Evolutionary conservation across 1,140 invertebrate genomes (phyloP).

Genomic region (Formica exsecta): DNA sequence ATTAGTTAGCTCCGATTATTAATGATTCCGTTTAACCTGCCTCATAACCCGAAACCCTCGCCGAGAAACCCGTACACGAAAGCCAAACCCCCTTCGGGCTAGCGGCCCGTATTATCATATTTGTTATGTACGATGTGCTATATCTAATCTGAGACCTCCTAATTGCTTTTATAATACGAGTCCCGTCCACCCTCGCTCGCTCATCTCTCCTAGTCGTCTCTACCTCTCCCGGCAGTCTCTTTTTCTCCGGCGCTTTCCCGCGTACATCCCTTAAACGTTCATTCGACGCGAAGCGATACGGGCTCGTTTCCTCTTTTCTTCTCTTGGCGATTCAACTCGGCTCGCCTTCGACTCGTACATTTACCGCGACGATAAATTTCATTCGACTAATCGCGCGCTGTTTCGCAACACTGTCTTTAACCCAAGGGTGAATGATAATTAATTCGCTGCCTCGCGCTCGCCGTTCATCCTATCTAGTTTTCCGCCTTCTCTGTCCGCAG

Average conservation of each 20-base stretch:
- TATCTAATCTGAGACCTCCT: conserved; percentile 85
- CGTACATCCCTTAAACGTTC: conserved; percentile 73
- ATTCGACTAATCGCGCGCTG: conserved; percentile 64
- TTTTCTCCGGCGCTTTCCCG: conserved; percentile 43
- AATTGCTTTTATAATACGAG: conserved; percentile 86
- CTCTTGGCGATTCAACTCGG: conserved; percentile 49
- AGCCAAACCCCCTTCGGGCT: conserved; percentile 82
- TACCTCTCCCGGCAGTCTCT: conserved; percentile 16
- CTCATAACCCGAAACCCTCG: conserved; percentile 77
- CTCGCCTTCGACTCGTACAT: conserved; percentile 53
- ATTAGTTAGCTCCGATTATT: conserved; percentile 87
- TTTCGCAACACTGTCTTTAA: conserved; percentile 60
- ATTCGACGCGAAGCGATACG: conserved; percentile 46
- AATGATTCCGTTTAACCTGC: conserved; percentile 87
- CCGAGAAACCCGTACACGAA: conserved; percentile 58
- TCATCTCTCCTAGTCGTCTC: conserved; percentile 1
- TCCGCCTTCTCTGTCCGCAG: background rate
- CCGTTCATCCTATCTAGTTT: conserved; percentile 57
- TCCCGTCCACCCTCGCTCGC: conserved; percentile 37
- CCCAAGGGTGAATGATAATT: conserved; percentile 68
- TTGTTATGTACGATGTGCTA: conserved; percentile 86
- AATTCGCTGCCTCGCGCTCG: conserved; percentile 53
- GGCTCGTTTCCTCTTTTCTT: conserved; percentile 36
- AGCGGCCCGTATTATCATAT: conserved; percentile 85
- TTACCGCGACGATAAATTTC: conserved; percentile 67